Base-by-base conservation (phyloP, 2,888 invertebrate species). In the Tetheella fluctuosa region DNA sequence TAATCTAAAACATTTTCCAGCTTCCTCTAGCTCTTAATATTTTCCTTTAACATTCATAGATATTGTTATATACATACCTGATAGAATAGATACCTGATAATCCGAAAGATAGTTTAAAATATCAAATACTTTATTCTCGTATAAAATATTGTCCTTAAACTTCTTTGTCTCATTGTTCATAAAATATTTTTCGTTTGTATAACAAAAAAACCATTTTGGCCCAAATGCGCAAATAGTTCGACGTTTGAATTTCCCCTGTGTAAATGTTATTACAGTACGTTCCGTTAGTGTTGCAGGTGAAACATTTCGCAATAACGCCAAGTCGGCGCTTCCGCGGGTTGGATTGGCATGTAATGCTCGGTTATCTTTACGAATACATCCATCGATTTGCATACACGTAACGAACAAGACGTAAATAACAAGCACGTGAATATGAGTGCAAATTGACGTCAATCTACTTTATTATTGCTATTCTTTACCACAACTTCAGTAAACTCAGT, bases 161-260 rank as follows among this genome's bases (percentile, higher is more conserved):
- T 83, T 85, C 86, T 89, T 89, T 88, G 88, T 87, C 85, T 84
- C 85, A 80, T 84, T 83, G 81, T 85, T 89, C 85, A 84, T 88
- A 80, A 81, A 90, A 89, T 89, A 91, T 90, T 89, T 88, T 91
- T 89, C 83, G 86, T 85, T 81, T 80, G 73, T 80, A 20, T 48
- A 82, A 89, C 88, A 91, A 90, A 89, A 88, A 90, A 90, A 90
- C 88, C 84, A 89, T 91, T 88, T 89, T 86, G 81, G 89, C 85
- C 81, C 83, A 88, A 90, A 90, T 80, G 86, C 83, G 85, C 89
- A 89, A 90, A 90, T 89, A 91, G 89, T 91, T 91, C 87, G 90
- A 90, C 85, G 86, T 90, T 89, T 87, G 90, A 88, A 91, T 91
- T 91, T 91, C 90, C 89, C 91, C 71, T 87, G 91, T 89, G 91